Percentiles rank a stretch among this genome's conserved stretches.
Conservation (phyloP, 2,797 vertebrate species). For the Catharus ustulatus region DNA sequence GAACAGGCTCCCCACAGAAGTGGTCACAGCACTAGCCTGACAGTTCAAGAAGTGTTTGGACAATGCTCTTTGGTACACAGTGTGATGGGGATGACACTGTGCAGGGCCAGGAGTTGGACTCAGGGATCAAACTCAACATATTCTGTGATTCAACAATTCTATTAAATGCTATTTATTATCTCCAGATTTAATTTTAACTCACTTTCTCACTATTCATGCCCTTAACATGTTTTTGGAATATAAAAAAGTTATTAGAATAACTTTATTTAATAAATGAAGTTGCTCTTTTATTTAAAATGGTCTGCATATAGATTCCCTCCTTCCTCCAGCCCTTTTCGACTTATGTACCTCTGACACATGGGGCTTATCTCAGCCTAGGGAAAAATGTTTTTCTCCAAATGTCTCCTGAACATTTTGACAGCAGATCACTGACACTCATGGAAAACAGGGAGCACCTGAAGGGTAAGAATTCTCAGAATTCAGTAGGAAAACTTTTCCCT, state of each 20-base stretch:
- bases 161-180: background rate
- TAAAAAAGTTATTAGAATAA: background rate
- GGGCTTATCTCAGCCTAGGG: background rate
- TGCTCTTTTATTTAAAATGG: background rate
- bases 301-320: background rate
- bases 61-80: fast-evolving
- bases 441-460: conserved; percentile 4
- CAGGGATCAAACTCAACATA: background rate
- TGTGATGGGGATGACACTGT: background rate
- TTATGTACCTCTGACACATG: background rate
- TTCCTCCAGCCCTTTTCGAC: background rate
- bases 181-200: background rate
- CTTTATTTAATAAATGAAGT: background rate
- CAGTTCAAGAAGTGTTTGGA: background rate
- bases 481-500: background rate
- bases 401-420: background rate
- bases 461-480: conserved; percentile 32
- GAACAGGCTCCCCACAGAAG: background rate
- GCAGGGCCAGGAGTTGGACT: background rate
- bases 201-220: background rate
- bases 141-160: background rate
- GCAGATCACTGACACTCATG: background rate
- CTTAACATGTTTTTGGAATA: background rate
- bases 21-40: background rate
- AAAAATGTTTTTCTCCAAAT: background rate